Base-by-base conservation (phyloP, 2,888 invertebrate species). In the Cerceris ruficornis region DNA sequence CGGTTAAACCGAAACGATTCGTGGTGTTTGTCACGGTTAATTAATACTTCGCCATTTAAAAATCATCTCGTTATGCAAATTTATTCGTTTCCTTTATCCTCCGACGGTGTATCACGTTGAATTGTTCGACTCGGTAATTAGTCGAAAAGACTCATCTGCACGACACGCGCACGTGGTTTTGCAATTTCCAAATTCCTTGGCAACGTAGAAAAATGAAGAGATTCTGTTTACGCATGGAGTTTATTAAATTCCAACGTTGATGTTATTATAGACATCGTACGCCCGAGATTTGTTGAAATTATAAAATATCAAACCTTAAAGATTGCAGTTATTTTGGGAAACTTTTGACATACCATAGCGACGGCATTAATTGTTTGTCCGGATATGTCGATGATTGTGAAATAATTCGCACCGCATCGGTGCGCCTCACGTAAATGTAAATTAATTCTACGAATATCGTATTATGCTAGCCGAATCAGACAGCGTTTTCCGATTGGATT, bases 401-500 rank as follows among this genome's bases (percentile, higher is more conserved):
- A 68, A 68, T 78, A 67, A 77, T 77, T 77, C 62, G 71, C 46
- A 14, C 43, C 59, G 67, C 64, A 49, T 71, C 41, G 50, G 17
- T 77, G 59, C 65, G 42, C 49, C 74, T 81, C 80, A 65, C 72
- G 72, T 58, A 46, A 43, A 79, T 82, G 75, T 73, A 71, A 84
- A 83, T 84, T 70, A 77, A 83, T 84, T 74, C 66, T 54, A 71
- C 58, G 68, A 76, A 81, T 54, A 17, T 43, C 13, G 28, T 52
- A 42, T 28, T 49, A 62, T 54, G 59, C 69, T 46, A 42, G 50
- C 66, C 75, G 70, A 84, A 85, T 85, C 80, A 61, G 49, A 59
- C 57, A 52, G 59, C 57, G 79, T 75, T 77, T 76, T 66, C 66
- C 75, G 78, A 85, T 81, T 61, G 69, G 74, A 64, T 73, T 77